Base-by-base conservation (phyloP, 2,888 invertebrate species). In the Zygogramma bicolorata region DNA sequence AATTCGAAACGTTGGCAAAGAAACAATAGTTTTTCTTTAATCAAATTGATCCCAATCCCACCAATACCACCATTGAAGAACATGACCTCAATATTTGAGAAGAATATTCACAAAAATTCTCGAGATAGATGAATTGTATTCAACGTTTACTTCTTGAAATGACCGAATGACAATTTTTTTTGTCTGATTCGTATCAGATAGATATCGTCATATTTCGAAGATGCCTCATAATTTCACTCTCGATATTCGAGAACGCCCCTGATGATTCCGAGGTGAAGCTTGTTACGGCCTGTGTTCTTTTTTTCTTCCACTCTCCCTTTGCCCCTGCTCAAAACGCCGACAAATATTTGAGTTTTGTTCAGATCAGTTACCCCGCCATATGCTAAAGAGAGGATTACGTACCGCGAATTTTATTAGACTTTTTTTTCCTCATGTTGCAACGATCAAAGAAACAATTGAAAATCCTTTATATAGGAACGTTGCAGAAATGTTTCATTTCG, bases 321-420 rank as follows among this genome's bases (percentile, higher is more conserved):
- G 70, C 77, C 80, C 81, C 80, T 82, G 81, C 81, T 84, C 78
- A 81, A 84, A 81, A 83, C 78, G 83, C 82, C 82, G 84, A 81
- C 83, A 83, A 84, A 83, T 83, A 83, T 84, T 84, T 82, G 81
- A 82, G 77, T 82, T 83, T 80, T 82, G 77, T 82, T 76, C 80
- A 82, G 80, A 83, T 82, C 83, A 82, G 82, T 81, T 82, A 78
- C 80, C 74, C 78, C 78, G 78, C 77, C 82, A 82, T 83, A 84
- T 83, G 83, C 82, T 83, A 83, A 82, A 75, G 77, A 81, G 80
- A 77, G 79, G 80, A 81, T 82, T 83, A 81, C 75, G 79, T 72
- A 70, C 74, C 70, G 75, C 76, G 71, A 76, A 78, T 78, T 77
- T 79, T 78, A 78, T 79, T 79, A 77, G 71, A 74, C 68, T 70